A percentile compares a stretch with the other conserved stretches of the same genome.
Conservation (phyloP, 2,888 invertebrate species). For the Phrixothrix hirtus region DNA sequence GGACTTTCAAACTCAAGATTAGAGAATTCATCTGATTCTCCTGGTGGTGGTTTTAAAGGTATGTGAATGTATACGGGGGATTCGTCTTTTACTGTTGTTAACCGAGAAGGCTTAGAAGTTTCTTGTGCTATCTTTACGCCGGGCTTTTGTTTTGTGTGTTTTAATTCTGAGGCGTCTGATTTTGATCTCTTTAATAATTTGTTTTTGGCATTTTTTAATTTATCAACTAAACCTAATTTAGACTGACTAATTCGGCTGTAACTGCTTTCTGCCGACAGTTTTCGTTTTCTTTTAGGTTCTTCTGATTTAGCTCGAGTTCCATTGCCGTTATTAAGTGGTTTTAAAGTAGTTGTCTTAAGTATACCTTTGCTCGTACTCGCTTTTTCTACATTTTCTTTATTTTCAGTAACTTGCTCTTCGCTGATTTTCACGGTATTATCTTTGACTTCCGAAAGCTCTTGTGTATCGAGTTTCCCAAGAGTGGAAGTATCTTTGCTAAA, state of each 20-base stretch:
- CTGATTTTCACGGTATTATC: not conserved
- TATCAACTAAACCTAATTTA: conserved; percentile 43
- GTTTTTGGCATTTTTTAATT: conserved; percentile 14
- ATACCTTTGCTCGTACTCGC: not conserved
- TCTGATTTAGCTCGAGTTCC: conserved; percentile 42
- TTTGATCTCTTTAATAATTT: conserved; percentile 17
- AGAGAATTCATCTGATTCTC: conserved; percentile 53
- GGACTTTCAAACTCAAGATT: conserved; percentile 39
- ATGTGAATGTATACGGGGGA: conserved; percentile 52
- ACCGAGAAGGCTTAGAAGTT: not conserved
- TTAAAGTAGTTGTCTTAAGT: not conserved
- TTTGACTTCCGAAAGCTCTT: conserved; percentile 10
- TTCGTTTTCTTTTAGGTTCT: conserved; percentile 46
- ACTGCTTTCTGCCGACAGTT: conserved; percentile 46
- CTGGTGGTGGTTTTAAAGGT: conserved; percentile 53
- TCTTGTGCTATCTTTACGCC: not conserved
- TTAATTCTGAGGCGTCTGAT: conserved; percentile 12
- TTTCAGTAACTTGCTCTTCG: conserved; percentile 19
- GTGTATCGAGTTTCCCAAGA: conserved; percentile 31
- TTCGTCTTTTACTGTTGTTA: conserved; percentile 3
- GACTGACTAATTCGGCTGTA: conserved; percentile 48
- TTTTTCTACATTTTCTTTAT: conserved; percentile 15
- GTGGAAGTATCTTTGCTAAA: conserved; percentile 40
- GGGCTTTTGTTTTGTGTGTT: conserved; percentile 10
- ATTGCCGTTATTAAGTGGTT: conserved; percentile 14